Base-by-base conservation (phyloP, 2,113 vertebrate species). In the Xerus inauris region DNA sequence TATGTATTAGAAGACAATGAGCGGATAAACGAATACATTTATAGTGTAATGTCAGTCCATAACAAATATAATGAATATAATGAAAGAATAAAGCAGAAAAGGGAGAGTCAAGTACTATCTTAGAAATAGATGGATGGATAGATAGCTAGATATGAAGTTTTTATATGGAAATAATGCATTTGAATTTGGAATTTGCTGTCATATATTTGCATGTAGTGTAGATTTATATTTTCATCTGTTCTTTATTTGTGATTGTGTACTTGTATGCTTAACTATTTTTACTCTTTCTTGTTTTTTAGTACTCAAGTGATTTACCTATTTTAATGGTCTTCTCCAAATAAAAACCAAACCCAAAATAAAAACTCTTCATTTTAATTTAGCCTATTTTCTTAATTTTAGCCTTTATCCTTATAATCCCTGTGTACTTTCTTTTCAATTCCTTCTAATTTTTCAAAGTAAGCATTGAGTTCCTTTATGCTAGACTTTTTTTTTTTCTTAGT, bases 361-460 rank as follows among this genome's bases (percentile, higher is more conserved):
- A 83, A 1, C 9, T 5, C 4, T 71, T 64, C 8, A 76, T 95
- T 91, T 91, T 79, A 84, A 30, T 69, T 76, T 93, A 87, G 40
- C 73, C 72, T 62, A 38, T 73, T 62, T 51, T 6, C 20, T 28
- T 40, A 79, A 87, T 69, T 75, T 75, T 11, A 64, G 8, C 1
- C 42, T 75, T 30, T 67, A 65, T 80, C 22, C 19, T 76, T 76
- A 80, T 77, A 73, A 65, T 73, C 4, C 47, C 8, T 73, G 1
- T 26, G 40, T 75, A 84, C 9, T 38, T 65, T 84, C 17, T 88
- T 87, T 72, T 26, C 80, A 57, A 57, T 72, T 57, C 1, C 32
- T 87, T 87, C 4, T 73, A 67, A 67, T n/a, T 95, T 95, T 89
- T 93, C 67, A 93, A 89, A 93, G 32, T 51, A 30, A 88, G 30